Conservation (phyloP, 2,113 vertebrate genomes). For the Protomyctophum bolini region DNA sequence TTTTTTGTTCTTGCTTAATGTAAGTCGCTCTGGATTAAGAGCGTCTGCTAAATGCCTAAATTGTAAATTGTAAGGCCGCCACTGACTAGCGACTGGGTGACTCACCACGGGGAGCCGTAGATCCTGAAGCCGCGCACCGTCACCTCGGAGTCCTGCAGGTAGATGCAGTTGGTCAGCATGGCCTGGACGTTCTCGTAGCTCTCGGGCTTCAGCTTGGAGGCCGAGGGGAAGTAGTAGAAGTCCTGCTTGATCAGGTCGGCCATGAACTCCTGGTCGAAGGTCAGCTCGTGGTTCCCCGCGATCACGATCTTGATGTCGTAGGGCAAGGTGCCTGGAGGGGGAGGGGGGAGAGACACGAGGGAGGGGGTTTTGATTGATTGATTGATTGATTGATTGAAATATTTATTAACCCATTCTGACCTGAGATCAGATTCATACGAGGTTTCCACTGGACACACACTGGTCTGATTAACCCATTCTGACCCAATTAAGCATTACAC, state of each 20-base stretch:
- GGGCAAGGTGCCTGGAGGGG: slow-evolving; percentile 86
- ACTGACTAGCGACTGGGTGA: slow-evolving; percentile 1
- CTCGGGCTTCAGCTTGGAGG: slow-evolving; percentile 96
- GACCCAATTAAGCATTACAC: too few species aligned
- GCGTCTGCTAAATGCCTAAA: too few species aligned
- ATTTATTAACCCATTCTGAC: too few species aligned
- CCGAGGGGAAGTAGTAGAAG: slow-evolving; percentile 97
- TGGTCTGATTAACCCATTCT: too few species aligned
- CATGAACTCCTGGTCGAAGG: slow-evolving; percentile 99
- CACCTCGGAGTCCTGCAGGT: slow-evolving; percentile 96
- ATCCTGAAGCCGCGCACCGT: slow-evolving; percentile 92
- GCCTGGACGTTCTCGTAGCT: slow-evolving; percentile 97
- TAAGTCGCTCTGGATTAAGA: too few species aligned
- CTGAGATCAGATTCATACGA: too few species aligned
- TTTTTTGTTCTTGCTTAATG: too few species aligned
- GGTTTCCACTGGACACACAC: too few species aligned
- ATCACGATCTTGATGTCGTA: slow-evolving; percentile 98
- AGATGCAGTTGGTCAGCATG: slow-evolving; percentile 97
- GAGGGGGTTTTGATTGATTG: too few species aligned
- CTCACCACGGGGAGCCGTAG: slow-evolving; percentile 97
- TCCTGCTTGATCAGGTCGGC: slow-evolving; percentile 98
- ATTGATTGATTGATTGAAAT: too few species aligned
- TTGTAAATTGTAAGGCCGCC: not conserved
- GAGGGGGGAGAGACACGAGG: slow-evolving; percentile 28
- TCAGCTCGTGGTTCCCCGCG: slow-evolving; percentile 96